A percentile compares a stretch with the other conserved stretches of the same genome.
These are phyloP conservation scores for Notoglanidium macrostoma DNA, from an alignment of 2,797 vertebrate species.

Conservation along the genomic window DNA sequence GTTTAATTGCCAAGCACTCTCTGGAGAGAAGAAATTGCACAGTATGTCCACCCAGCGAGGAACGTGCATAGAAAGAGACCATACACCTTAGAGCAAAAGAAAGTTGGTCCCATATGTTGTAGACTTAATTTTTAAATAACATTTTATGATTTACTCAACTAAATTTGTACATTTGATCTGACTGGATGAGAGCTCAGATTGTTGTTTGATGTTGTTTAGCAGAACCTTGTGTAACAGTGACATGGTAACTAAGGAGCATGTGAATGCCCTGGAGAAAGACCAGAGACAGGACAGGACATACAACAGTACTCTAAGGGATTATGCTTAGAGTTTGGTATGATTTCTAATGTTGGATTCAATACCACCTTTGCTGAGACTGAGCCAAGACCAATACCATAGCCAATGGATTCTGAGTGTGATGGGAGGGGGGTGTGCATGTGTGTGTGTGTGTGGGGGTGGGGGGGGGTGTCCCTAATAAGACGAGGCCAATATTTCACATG, in stretches of 20 bases:
- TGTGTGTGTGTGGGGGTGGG: background rate
- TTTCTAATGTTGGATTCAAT: background rate
- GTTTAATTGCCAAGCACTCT: background rate
- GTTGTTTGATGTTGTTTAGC: background rate
- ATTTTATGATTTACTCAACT: background rate
- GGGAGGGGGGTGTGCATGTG: too few species aligned
- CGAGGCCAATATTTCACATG: too few species aligned
- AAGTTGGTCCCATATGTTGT: background rate
- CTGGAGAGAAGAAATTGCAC: background rate
- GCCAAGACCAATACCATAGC: background rate
- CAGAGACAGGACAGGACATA: background rate
- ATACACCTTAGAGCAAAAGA: slow-evolving; percentile 6
- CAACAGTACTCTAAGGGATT: background rate
- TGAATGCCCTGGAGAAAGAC: background rate
- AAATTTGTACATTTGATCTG: background rate
- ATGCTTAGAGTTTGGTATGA: background rate
- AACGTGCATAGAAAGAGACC: background rate
- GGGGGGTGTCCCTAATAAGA: too few species aligned
- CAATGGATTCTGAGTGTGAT: background rate
- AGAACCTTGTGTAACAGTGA: background rate
- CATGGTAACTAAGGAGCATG: background rate
- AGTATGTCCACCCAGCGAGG: background rate
- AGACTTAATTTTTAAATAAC: background rate
- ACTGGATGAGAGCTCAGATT: background rate
- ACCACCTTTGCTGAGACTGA: background rate